phyloP scores from a whole-genome alignment of 2,888 invertebrate species.

The Eupithecia insigniata region DNA sequence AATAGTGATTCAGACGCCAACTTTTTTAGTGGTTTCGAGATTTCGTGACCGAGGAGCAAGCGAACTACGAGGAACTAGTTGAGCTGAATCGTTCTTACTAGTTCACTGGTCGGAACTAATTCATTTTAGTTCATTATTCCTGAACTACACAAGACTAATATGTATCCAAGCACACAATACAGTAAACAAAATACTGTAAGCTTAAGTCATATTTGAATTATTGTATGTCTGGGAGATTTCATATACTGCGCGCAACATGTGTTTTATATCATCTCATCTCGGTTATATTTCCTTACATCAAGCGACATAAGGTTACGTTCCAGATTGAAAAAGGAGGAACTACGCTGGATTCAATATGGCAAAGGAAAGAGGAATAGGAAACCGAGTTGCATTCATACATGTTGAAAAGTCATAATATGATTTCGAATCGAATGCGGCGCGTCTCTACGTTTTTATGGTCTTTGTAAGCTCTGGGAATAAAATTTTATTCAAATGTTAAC shows the following conservation, averaged over 20 bases:
- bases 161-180: slow-evolving; percentile 14
- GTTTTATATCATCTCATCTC: slow-evolving; percentile 74
- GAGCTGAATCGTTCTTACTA: too few species aligned
- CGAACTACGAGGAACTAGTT: too few species aligned
- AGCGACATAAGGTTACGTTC: slow-evolving; percentile 58
- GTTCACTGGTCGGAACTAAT: too few species aligned
- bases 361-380: slow-evolving; percentile 69
- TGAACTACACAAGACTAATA: slow-evolving; percentile 9
- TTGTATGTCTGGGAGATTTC: slow-evolving; percentile 65
- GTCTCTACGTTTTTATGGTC: slow-evolving; percentile 67
- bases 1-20: too few species aligned
- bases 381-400: slow-evolving; percentile 75
- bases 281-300: slow-evolving; percentile 68
- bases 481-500: slow-evolving; percentile 65
- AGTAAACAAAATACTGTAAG: slow-evolving; percentile 62
- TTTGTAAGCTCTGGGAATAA: slow-evolving; percentile 63
- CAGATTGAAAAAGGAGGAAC: slow-evolving; percentile 77
- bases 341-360: slow-evolving; percentile 74
- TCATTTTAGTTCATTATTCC: too few species aligned
- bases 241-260: slow-evolving; percentile 71
- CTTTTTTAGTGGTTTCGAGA: too few species aligned
- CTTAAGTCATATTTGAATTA: slow-evolving; percentile 77
- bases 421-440: slow-evolving; percentile 74
- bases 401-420: slow-evolving; percentile 78
- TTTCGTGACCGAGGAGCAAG: too few species aligned